Evolutionary conservation across 2,797 vertebrate genomes (phyloP).

Genomic region (Chrosomus eos): DNA sequence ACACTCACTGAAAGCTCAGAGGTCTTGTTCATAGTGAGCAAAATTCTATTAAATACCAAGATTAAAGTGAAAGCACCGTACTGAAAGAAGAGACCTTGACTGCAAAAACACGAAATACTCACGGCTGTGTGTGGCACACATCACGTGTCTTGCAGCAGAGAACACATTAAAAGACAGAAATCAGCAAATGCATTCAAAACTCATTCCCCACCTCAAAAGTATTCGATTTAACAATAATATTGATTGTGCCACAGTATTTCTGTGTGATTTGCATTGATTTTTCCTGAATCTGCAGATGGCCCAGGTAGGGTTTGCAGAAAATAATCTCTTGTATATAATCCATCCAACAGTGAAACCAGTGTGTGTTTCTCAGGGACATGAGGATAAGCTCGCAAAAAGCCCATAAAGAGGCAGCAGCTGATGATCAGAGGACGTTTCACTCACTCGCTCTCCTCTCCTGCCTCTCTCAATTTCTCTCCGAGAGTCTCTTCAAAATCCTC

Average conservation of each 20-base stretch:
- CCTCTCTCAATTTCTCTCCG: conserved; percentile 86
- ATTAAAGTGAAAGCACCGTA: not conserved
- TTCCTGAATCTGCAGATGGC: conserved; percentile 1
- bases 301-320: not conserved
- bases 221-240: not conserved
- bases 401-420: not conserved
- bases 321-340: conserved; percentile 1
- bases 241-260: not conserved
- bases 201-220: not conserved
- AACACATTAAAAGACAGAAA: conserved; percentile 21
- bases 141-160: not conserved
- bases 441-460: conserved; percentile 90
- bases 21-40: not conserved
- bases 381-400: not conserved
- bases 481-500: conserved; percentile 90
- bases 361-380: not conserved
- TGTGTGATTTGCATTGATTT: not conserved
- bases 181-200: not conserved
- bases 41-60: not conserved
- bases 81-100: conserved; percentile 29
- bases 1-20: not conserved
- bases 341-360: not conserved
- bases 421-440: conserved; percentile 56
- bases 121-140: not conserved
- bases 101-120: not conserved